Conservation (phyloP, 1,140 invertebrate genomes). For the Drosophila nebulosa region DNA sequence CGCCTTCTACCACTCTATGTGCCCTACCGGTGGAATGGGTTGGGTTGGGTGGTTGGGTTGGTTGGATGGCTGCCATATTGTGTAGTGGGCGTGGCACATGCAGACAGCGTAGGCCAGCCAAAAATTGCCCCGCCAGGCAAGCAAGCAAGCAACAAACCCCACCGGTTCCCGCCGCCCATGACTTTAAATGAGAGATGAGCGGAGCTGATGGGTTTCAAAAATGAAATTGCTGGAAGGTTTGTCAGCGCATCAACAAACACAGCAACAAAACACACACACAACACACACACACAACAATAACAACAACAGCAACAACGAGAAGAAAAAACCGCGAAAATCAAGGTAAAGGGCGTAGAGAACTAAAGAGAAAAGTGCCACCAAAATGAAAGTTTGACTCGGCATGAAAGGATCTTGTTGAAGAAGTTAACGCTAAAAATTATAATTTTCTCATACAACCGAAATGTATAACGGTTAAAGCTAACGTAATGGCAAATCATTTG, state of each 20-base stretch:
- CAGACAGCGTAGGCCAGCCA: not conserved
- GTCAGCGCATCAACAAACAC: no score
- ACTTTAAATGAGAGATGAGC: not conserved
- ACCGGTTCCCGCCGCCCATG: constrained; percentile 20
- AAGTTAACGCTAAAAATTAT: no score
- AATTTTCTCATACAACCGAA: not conserved
- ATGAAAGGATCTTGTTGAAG: no score
- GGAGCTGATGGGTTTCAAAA: constrained; percentile 18
- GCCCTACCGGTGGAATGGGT: no score
- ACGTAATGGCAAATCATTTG: no score
- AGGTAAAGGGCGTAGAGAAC: not conserved
- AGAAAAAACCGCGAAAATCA: no score
- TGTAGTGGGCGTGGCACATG: not conserved
- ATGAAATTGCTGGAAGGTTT: constrained; percentile 35
- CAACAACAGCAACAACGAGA: not conserved
- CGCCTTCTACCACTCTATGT: not conserved
- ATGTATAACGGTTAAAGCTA: not conserved
- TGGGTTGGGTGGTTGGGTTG: no score
- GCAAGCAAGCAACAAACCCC: not conserved
- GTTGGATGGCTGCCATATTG: not conserved
- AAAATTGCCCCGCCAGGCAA: constrained; percentile 1
- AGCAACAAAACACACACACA: no score
- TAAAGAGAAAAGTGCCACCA: no score
- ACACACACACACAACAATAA: not conserved
- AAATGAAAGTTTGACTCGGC: no score